phyloP scores from a whole-genome alignment of 2,797 vertebrate species.

The Mycteria americana region DNA sequence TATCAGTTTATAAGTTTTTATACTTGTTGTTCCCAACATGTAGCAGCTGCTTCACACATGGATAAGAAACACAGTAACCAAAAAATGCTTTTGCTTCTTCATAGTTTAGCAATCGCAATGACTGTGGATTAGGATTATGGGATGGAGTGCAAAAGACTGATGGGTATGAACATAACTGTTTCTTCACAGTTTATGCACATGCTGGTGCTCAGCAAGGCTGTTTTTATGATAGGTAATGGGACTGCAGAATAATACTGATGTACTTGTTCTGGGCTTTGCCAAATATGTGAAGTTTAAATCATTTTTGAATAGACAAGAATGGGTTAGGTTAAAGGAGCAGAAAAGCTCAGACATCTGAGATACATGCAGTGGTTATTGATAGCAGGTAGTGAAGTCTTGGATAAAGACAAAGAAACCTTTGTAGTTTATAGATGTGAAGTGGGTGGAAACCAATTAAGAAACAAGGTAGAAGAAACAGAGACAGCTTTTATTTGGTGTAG shows the following conservation, averaged over 20 bases:
- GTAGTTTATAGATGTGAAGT: not conserved
- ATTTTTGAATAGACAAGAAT: not conserved
- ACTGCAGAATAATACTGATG: not conserved
- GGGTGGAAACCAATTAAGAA: not conserved
- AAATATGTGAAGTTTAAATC: not conserved
- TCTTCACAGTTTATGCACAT: not conserved
- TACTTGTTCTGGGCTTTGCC: not conserved
- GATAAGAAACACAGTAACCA: not conserved
- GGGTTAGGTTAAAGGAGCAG: not conserved
- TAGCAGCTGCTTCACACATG: not conserved
- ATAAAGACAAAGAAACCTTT: not conserved
- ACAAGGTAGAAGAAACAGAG: not conserved
- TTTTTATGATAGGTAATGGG: not conserved
- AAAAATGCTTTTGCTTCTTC: not conserved
- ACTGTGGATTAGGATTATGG: not conserved
- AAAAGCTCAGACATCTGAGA: not conserved
- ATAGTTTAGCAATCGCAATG: not conserved
- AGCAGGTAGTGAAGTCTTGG: not conserved
- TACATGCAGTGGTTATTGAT: not conserved
- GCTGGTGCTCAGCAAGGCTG: not conserved
- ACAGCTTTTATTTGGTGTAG: not conserved
- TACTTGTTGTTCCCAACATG: not conserved
- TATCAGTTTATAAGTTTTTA: not conserved
- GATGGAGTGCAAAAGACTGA: not conserved
- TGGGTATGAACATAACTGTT: not conserved